These are phyloP conservation scores for Periplaneta americana DNA, from an alignment of 1,140 invertebrate species.

Conservation along the genomic window DNA sequence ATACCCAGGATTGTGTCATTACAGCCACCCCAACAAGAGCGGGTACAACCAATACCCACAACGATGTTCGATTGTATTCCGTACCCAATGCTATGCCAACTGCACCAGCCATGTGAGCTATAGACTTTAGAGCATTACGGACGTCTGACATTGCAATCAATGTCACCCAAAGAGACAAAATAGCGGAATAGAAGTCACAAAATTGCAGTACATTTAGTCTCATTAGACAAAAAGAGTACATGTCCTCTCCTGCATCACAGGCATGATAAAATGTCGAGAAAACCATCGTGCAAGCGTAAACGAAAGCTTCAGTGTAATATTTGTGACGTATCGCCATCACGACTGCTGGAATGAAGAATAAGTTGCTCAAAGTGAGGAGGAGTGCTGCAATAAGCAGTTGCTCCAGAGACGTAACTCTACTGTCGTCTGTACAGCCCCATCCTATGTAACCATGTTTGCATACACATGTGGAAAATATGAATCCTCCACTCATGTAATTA, in stretches of 20 bases:
- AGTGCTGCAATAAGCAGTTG: conserved; percentile 64
- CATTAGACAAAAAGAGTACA: conserved; percentile 61
- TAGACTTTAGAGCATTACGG: conserved; percentile 54
- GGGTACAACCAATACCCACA: conserved; percentile 76
- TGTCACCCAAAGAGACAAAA: conserved; percentile 87
- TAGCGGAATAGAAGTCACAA: conserved; percentile 85
- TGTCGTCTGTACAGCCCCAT: conserved; percentile 80
- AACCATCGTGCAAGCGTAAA: conserved; percentile 80
- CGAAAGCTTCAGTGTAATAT: conserved; percentile 76
- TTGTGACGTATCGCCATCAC: conserved; percentile 65
- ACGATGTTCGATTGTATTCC: conserved; percentile 74
- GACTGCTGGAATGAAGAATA: conserved; percentile 78
- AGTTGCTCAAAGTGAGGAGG: conserved; percentile 79
- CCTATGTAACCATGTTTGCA: conserved; percentile 67
- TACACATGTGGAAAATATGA: conserved; percentile 67
- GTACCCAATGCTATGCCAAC: conserved; percentile 75
- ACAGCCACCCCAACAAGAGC: conserved; percentile 61
- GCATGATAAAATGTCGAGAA: conserved; percentile 85
- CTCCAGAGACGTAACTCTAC: conserved; percentile 58
- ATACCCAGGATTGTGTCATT: conserved; percentile 54
- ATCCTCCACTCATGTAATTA: conserved; percentile 67
- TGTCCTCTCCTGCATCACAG: conserved; percentile 63
- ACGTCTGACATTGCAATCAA: conserved; percentile 81
- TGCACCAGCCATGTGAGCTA: conserved; percentile 73
- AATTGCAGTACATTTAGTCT: conserved; percentile 73